Base-by-base conservation (phyloP, 2,888 invertebrate genomes). In the Folsomia manolachei region DNA sequence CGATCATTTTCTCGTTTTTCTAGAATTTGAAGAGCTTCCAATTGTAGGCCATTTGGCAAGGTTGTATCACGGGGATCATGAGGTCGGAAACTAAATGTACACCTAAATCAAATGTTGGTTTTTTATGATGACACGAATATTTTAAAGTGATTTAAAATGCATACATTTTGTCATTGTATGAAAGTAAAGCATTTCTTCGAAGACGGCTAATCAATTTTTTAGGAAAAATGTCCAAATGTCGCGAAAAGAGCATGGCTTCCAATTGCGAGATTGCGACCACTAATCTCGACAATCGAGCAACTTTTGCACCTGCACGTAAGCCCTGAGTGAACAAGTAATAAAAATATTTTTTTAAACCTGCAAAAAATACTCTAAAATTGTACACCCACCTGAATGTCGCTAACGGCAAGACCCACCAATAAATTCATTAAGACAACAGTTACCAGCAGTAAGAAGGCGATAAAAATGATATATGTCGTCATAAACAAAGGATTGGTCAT, bases 351-450 rank as follows among this genome's bases (percentile, higher is more conserved):
- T 23, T 25, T 27, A 51, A 51, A 18, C n/a, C 39, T 9, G 39
- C 39, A 39, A 39, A 39, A 39, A 9, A 9, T 39, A 4, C 4
- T 39, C 7, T 39, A 39, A 39, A 39, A 39, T 4, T 14, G 4
- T 39, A 39, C 39, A 39, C 39, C 7, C 39, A 39, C 39, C 39
- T 39, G 39, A 39, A 39, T 39, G 14, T 39, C 39, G 14, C 39
- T 39, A 39, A 39, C 39, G 39, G 39, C 39, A 14, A 39, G 39
- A 39, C 39, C 39, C 39, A 39, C 39, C 14, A 93, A 87, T 53
- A 94, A 83, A 84, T 94, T 94, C 1, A 92, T 92, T 78, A 94
- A 83, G 80, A 93, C 92, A 11, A 94, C 89, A 0, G 93, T 93
- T 0, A 93, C 91, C 0, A 93, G 84, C 19, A 93, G 84, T 0